phyloP scores from a whole-genome alignment of 2,113 vertebrate genomes.

The Lycaon pictus region DNA sequence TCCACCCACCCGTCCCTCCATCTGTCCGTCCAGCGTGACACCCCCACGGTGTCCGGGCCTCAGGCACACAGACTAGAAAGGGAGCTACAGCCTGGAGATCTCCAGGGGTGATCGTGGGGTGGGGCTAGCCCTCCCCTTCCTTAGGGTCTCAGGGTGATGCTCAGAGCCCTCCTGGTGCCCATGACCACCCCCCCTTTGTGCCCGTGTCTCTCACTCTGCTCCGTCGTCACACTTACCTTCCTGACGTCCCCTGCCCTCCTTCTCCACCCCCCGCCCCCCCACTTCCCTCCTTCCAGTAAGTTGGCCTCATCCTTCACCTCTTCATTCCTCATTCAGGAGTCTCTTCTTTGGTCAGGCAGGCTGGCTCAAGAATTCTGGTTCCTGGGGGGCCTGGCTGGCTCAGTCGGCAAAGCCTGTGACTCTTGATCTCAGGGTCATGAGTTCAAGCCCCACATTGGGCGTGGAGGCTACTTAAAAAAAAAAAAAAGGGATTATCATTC shows the following conservation, averaged over 20 bases:
- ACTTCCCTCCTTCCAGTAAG: neutral
- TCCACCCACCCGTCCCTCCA: neutral
- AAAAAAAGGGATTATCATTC: neutral
- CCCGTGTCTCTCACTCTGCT: neutral
- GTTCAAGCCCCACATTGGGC: neutral
- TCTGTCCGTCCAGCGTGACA: neutral
- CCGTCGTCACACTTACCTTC: neutral
- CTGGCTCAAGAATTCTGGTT: neutral
- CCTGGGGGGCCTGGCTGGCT: neutral
- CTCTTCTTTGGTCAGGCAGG: neutral
- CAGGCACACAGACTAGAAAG: neutral
- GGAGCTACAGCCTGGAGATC: neutral
- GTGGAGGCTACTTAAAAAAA: neutral
- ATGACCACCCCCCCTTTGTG: neutral
- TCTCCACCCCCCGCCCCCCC: neutral
- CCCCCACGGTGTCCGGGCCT: neutral
- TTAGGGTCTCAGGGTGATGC: neutral
- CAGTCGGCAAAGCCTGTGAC: neutral
- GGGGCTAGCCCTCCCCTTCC: neutral
- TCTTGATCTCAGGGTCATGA: neutral
- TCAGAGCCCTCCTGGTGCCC: accelerated
- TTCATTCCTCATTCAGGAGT: neutral
- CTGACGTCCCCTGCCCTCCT: neutral
- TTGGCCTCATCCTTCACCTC: neutral
- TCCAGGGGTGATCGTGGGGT: neutral